Percentiles rank a stretch among this genome's conserved stretches.
Evolutionary conservation across 2,113 vertebrate species (phyloP).

Genomic region (Atrichornis clamosus): DNA sequence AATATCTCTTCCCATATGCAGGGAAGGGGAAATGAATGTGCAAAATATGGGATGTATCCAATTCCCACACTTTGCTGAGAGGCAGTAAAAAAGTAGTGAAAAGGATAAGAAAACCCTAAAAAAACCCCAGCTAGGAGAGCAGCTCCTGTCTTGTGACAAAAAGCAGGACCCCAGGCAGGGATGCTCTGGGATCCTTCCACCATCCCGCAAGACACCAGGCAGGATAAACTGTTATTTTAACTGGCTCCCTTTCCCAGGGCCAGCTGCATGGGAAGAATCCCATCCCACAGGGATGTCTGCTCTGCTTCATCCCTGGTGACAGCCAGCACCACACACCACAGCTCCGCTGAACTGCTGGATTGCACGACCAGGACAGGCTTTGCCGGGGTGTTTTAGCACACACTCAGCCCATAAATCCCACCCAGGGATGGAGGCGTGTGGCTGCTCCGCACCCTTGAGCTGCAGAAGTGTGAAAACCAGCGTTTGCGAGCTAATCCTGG

Average conservation of each 20-base stretch:
- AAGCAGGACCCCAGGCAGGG: neutral
- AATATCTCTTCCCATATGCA: neutral
- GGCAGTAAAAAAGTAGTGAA: neutral
- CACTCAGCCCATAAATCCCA: neutral
- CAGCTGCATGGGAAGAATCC: neutral
- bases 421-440: accelerated
- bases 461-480: neutral
- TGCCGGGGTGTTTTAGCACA: neutral
- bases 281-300: neutral
- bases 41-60: neutral
- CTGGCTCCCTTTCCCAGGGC: slow-evolving; percentile 11
- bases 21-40: neutral
- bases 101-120: neutral
- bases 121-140: neutral
- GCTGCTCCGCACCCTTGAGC: neutral
- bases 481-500: accelerated
- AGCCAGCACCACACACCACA: neutral
- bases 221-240: slow-evolving; percentile 59
- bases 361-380: neutral
- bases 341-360: accelerated
- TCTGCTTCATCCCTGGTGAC: neutral
- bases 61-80: neutral
- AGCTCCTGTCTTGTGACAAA: neutral
- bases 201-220: neutral
- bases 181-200: slow-evolving; percentile 33